Base-by-base conservation (phyloP, 2,797 vertebrate species). In the Gephyroberyx darwinii region DNA sequence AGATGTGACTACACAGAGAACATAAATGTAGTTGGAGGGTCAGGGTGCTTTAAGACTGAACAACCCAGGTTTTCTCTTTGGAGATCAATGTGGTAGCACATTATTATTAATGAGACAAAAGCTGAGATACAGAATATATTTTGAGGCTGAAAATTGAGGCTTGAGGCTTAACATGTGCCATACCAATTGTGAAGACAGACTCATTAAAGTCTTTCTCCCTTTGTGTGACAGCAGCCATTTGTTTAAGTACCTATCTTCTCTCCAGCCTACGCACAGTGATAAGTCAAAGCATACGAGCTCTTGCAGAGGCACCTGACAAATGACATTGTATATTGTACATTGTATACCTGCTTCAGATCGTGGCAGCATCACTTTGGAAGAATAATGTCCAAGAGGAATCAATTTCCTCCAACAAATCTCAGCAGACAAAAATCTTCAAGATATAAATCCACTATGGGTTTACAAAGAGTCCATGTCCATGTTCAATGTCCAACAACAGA, bases 151-250 rank as follows among this genome's bases (percentile, higher is more conserved):
- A 19, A 51, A 26, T 4, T 2, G 4, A 26, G 26, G 26, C 26
- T 26, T 26, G 26, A 43, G 59, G 74, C 75, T 64, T 43, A 65
- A 83, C 69, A 72, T 16, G 47, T 62, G 62, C 78, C 45, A 39
- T 77, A 84, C 72, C 80, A 78, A 41, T 69, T 58, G 62, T 71
- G 73, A 20, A 48, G 74, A 89, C 83, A 85, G 83, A 65, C 80
- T 90, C 87, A 90, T 90, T 90, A 89, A 87, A 87, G 55, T 56
- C 75, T 64, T 75, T 73, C 81, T 89, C 74, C 78, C 47, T 50
- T 68, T 55, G 55, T 78, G 4, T 91, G 84, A 85, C 66, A 84
- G 82, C 72, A 43, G 75, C 33, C 83, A 90, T 84, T 88, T 65
- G 69, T 86, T 81, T 78, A 77, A 65, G 62, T 79, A 69, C 76